A percentile compares a stretch with the other conserved stretches of the same genome.
These are phyloP conservation scores for Hoplodrina blanda DNA, from an alignment of 2,888 invertebrate species.

Conservation along the genomic window DNA sequence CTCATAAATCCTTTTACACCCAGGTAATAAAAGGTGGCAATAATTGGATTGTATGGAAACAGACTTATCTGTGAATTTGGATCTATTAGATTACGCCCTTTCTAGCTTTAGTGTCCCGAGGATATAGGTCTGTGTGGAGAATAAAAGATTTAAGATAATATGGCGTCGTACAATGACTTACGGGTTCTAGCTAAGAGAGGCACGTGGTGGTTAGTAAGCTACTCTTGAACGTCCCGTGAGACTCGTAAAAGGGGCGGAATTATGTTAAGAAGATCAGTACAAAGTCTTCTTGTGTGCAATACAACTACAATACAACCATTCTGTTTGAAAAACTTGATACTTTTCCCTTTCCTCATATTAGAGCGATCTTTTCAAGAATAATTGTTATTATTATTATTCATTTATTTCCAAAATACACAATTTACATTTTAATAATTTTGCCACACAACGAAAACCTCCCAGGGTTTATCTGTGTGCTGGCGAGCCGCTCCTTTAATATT, in stretches of 20 bases:
- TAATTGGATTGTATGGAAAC: constrained; percentile 58
- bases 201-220: background rate
- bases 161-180: background rate
- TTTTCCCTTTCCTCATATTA: background rate
- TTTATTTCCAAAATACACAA: no score
- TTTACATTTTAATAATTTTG: no score
- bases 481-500: no score
- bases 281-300: background rate
- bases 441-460: no score
- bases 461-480: no score
- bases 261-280: background rate
- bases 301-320: background rate
- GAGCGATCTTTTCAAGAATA: no score
- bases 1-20: constrained; percentile 61
- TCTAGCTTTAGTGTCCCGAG: constrained; percentile 11
- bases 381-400: no score
- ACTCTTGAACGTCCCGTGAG: background rate
- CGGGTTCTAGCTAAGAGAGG: background rate
- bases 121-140: background rate
- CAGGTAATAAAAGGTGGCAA: constrained; percentile 61
- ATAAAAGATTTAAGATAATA: constrained; percentile 10
- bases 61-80: constrained; percentile 48
- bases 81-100: constrained; percentile 55
- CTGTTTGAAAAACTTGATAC: background rate
- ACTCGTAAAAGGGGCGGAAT: constrained; percentile 1